A percentile compares a stretch with the other conserved stretches of the same genome.
Conservation (phyloP, 2,113 vertebrate genomes). For the Conger conger region DNA sequence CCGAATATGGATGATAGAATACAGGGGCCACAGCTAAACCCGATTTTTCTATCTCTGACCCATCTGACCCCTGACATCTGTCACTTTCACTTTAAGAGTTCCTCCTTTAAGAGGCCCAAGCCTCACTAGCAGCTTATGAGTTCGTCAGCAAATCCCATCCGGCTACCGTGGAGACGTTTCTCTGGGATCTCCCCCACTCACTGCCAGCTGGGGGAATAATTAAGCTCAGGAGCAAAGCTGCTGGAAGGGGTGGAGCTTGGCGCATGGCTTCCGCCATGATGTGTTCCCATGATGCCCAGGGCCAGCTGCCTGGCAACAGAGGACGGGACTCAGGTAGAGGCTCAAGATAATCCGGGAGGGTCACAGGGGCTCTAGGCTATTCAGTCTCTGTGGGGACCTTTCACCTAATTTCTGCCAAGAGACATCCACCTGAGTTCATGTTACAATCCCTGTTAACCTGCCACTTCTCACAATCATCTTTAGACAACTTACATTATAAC, state of each 20-base stretch:
- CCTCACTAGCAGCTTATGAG: background rate
- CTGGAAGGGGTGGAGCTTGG: background rate
- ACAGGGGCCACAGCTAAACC: background rate
- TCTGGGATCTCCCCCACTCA: background rate
- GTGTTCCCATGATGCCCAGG: background rate
- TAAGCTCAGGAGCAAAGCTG: conserved; percentile 20
- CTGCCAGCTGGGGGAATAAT: conserved; percentile 6
- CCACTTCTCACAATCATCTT: background rate
- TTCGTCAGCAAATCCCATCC: conserved; percentile 15
- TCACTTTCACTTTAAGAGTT: background rate
- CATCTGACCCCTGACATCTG: background rate
- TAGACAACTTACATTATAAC: background rate
- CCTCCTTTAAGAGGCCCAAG: background rate
- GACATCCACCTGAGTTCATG: background rate
- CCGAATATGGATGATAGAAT: background rate
- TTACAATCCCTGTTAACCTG: background rate
- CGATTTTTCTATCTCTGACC: background rate
- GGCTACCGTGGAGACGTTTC: background rate
- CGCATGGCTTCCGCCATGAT: background rate
- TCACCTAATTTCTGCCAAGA: background rate
- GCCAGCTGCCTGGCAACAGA: background rate
- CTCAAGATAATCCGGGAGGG: background rate
- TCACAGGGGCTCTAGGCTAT: background rate
- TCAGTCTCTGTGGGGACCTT: background rate
- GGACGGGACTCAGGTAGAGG: background rate